Conservation (phyloP, 2,113 vertebrate genomes). For the Sapayoa aenigma region DNA sequence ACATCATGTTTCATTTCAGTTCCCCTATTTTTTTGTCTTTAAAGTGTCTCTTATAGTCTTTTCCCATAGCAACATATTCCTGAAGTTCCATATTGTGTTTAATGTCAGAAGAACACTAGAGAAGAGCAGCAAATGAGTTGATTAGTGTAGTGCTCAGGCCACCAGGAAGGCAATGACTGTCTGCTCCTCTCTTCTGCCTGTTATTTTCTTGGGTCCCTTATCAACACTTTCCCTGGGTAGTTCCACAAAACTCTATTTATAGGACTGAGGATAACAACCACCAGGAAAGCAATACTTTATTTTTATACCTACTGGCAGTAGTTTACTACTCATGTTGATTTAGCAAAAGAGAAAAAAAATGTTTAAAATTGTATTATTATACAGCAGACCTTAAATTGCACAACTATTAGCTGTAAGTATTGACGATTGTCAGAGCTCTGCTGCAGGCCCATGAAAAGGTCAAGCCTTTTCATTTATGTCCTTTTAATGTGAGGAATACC, state of each 20-base stretch:
- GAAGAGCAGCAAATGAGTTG: neutral
- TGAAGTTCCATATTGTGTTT: neutral
- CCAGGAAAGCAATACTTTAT: slow-evolving; percentile 13
- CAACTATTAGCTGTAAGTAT: slow-evolving; percentile 58
- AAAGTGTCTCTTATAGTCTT: neutral
- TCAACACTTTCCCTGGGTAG: neutral
- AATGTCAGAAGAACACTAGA: neutral
- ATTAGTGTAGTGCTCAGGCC: neutral
- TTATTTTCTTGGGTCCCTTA: neutral
- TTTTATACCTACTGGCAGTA: slow-evolving; percentile 25
- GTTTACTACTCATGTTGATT: neutral
- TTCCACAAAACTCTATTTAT: slow-evolving; percentile 16
- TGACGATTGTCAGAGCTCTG: slow-evolving; percentile 41
- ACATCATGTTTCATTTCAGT: neutral
- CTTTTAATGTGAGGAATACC: slow-evolving; percentile 52
- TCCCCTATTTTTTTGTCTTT: neutral
- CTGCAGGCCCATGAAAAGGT: slow-evolving; percentile 48
- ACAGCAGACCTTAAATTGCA: slow-evolving; percentile 43
- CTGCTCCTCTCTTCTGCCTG: neutral
- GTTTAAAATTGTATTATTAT: slow-evolving; percentile 59
- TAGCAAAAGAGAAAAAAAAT: neutral
- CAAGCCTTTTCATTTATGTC: slow-evolving; percentile 54
- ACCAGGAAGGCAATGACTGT: neutral
- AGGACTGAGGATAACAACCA: neutral
- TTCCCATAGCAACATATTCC: neutral